Percentiles rank a stretch among this genome's conserved stretches.
phyloP scores from a whole-genome alignment of 2,888 invertebrate species.

The Malthinus seriepunctatus region DNA sequence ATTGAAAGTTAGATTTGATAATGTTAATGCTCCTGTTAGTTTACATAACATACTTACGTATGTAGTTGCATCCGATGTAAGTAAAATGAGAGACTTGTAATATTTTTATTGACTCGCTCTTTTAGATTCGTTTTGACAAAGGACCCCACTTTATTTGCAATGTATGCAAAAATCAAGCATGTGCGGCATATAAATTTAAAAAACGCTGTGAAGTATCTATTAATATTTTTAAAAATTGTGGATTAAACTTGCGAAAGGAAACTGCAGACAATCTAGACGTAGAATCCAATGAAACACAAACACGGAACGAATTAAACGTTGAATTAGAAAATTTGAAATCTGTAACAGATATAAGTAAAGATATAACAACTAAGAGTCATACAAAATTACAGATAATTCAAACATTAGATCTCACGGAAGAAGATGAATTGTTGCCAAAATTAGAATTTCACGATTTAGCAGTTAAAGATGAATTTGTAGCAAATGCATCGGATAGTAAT shows the following conservation, averaged over 20 bases:
- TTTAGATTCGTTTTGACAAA: neutral
- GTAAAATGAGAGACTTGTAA: neutral
- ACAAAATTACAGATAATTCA: neutral
- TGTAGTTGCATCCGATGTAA: neutral
- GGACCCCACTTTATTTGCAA: slow-evolving; percentile 9
- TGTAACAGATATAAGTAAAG: neutral
- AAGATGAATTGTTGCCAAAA: no score
- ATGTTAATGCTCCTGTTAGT: neutral
- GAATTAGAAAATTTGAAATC: neutral
- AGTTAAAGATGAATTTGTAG: neutral
- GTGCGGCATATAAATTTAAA: slow-evolving; percentile 12
- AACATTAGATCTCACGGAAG: no score
- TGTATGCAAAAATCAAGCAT: slow-evolving; percentile 8
- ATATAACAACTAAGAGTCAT: neutral
- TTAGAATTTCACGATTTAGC: no score
- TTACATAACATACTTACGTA: neutral
- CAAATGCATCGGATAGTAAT: neutral
- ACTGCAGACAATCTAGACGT: neutral
- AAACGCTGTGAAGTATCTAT: slow-evolving; percentile 10
- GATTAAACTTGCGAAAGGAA: neutral
- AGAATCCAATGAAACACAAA: neutral
- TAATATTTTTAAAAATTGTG: neutral
- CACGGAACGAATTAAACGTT: neutral
- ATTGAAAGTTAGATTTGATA: neutral
- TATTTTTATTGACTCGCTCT: neutral